Base-by-base conservation (phyloP, 2,113 vertebrate genomes). In the Hypocryptadius cinnamomeus region DNA sequence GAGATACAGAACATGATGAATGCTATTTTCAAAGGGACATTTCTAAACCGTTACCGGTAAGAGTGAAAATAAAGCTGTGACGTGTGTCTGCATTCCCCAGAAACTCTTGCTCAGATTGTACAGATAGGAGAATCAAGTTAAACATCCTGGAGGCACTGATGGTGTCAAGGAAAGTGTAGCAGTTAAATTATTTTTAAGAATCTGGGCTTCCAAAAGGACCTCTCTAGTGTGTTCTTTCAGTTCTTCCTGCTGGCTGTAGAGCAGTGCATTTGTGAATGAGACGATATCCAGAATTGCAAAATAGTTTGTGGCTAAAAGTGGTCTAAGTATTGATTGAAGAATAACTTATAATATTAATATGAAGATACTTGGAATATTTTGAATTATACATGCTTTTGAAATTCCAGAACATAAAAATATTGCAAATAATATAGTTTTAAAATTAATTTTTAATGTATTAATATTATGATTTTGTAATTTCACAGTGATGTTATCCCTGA, bases 21-120 rank as follows among this genome's bases (percentile, higher is more conserved):
- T 87, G 95, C 97, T 48, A 96, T 99, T 96, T 99, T 99, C 95
- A 99, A 99, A 97, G 98, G 98, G 59, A 98, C 98, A 1, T 99
- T 99, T 89, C 97, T 99, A 40, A 98, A 98, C 76, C 97, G 99
- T 95, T 99, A 99, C 92, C 97, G 99, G 99, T 99, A 96, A 97
- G 96, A 90, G 54, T 60, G 1, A 68, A 80, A 94, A 65, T 30
- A 45, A 78, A 83, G 31, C n/a, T 71, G 37, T 64, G 60, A 47
- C 1, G 13, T 51, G 15, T 64, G 14, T 60, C 44, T 80, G 40
- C 48, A 10, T 78, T 78, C 60, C 40, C 68, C 76, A 89, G 59
- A 59, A 93, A 53, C 28, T 60, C 39, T 51, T 73, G 40, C 37
- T 85, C 20, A 53, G 16, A 22, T 54, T 68, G n/a, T 73, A 24